Percentiles rank a stretch among this genome's conserved stretches.
Conservation (phyloP, 2,113 vertebrate species). For the Zosterops borbonicus region DNA sequence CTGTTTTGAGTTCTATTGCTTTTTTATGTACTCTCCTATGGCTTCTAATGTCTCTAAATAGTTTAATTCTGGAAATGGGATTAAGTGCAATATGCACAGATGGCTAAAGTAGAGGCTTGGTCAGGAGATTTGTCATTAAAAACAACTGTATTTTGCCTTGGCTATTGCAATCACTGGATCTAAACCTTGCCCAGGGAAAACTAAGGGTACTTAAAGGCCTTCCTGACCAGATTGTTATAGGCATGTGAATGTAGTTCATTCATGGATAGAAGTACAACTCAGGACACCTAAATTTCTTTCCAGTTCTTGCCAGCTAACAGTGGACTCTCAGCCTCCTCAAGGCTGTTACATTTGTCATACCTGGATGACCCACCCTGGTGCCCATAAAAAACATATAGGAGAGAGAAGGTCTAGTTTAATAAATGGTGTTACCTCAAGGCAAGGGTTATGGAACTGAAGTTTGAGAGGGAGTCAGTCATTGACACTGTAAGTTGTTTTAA, state of each 20-base stretch:
- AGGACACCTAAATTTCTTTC: not conserved
- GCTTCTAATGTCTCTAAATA: not conserved
- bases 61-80: not conserved
- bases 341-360: not conserved
- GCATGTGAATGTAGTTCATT: not conserved
- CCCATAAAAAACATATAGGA: not conserved
- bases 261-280: not conserved
- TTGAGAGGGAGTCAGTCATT: not conserved
- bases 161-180: not conserved
- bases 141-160: not conserved
- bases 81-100: not conserved
- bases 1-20: not conserved
- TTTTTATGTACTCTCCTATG: not conserved
- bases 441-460: not conserved
- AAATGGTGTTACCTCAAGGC: not conserved
- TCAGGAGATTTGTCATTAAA: not conserved
- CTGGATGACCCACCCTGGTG: not conserved
- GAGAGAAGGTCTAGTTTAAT: not conserved
- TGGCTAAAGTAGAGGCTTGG: not conserved
- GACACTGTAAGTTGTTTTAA: not conserved
- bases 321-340: not conserved
- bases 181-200: not conserved
- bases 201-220: not conserved
- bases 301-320: not conserved
- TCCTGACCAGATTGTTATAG: not conserved